Evolutionary conservation across 92 coral and sea anemone genomes (phyloP).

Genomic region (Scolanthus callimorphus): DNA sequence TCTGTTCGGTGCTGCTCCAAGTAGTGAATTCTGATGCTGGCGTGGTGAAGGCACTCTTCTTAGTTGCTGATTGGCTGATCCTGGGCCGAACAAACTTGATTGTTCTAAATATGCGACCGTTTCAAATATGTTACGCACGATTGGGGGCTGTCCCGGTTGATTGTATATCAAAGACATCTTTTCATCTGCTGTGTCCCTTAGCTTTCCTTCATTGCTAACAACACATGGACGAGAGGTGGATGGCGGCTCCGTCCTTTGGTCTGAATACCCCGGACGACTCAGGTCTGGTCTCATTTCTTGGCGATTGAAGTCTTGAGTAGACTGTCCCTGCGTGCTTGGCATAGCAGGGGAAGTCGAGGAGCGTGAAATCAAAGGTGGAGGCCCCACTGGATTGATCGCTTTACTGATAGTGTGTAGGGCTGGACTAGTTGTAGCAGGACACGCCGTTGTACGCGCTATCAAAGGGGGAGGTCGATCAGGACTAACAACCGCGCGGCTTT

Average conservation of each 20-base stretch:
- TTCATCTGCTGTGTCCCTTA: constrained; percentile 3
- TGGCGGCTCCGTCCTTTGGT: too few species aligned
- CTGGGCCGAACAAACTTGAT: background rate
- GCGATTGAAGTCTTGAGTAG: background rate
- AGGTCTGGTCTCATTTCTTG: background rate
- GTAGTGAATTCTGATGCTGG: background rate
- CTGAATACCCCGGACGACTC: background rate
- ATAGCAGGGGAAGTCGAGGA: constrained; percentile 26
- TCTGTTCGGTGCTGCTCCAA: too few species aligned
- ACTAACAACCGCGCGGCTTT: constrained; percentile 26
- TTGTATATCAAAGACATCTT: background rate
- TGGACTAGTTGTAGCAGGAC: constrained; percentile 35
- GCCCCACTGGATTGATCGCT: constrained; percentile 45
- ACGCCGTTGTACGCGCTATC: constrained; percentile 27
- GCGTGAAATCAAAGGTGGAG: constrained; percentile 75
- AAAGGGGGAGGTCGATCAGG: constrained; percentile 67
- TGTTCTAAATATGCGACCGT: constrained; percentile 51
- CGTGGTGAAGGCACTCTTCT: background rate
- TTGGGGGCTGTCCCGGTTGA: constrained; percentile 12
- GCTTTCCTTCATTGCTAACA: constrained; percentile 1
- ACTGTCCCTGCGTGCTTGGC: constrained; percentile 9
- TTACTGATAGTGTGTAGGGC: constrained; percentile 6
- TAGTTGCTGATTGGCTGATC: background rate
- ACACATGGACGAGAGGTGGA: too few species aligned
- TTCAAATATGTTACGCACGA: constrained; percentile 70